Base-by-base conservation (phyloP, 1,140 invertebrate genomes). In the Pseudomyrmex gracilis region DNA sequence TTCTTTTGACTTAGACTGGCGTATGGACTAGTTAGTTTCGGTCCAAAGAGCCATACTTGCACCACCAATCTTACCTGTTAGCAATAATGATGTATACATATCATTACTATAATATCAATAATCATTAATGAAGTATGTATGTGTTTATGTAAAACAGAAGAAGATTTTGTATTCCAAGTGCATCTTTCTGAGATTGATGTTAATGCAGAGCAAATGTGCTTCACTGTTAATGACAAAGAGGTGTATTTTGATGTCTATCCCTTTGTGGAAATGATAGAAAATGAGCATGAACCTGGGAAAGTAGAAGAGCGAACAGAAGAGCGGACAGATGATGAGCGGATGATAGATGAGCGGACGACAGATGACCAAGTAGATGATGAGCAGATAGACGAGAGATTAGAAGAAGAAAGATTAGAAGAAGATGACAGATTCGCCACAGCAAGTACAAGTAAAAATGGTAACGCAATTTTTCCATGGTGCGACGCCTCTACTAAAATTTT, bases 141-240 rank as follows among this genome's bases (percentile, higher is more conserved):
- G 5, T 71, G 7, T 77, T 80, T 43, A 12, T 58, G 15, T 17
- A 80, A 34, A 34, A 34, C 34, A 34, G 76, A 80, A 8, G 66
- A 80, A 1, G 47, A 17, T 2, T 13, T 80, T 0, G 43, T 45
- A 0, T 80, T 70, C 8, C 76, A 80, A 58, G 15, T 80, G 5
- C 76, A 80, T 17, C 13, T 80, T 2, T 71, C 76, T 9, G 76
- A 80, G n/a, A 49, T 80, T 9, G 76, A 80, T 13, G 76, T 58
- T 0, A 80, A 80, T 10, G 66, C 43, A 0, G 66, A 70, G 2
- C 66, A 80, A 17, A 70, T 80, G 66, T 71, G 53, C 8, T 70
- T 80, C 43, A 80, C 70, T 24, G 66, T 80, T 12, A 80, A 80
- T 34, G 76, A 66, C n/a, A 80, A 58, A 3, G 76, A 80, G 17